phyloP scores from a whole-genome alignment of 2,113 vertebrate species.

The Fregata magnificens region DNA sequence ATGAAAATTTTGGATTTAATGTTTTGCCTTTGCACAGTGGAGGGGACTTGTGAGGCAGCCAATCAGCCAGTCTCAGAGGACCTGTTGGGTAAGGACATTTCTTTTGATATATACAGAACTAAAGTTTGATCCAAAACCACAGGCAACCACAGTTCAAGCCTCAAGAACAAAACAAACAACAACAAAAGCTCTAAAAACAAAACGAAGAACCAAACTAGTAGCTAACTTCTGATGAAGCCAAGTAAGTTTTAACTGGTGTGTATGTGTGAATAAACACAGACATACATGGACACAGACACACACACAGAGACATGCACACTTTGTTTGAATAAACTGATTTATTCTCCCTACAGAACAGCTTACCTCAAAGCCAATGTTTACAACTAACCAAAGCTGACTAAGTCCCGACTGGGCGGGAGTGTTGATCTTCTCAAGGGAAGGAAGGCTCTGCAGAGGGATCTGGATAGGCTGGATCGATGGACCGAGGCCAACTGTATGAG shows the following conservation, averaged over 20 bases:
- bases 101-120: not conserved
- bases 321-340: not conserved
- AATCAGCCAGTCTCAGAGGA: not conserved
- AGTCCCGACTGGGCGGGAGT: no score
- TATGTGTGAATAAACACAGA: not conserved
- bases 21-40: not conserved
- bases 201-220: not conserved
- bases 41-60: not conserved
- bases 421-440: no score
- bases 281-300: not conserved
- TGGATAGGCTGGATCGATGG: no score
- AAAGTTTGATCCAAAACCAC: not conserved
- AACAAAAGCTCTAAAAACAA: not conserved
- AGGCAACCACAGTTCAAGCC: not conserved
- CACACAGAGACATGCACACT: not conserved
- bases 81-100: not conserved
- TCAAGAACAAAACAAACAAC: not conserved
- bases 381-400: not conserved
- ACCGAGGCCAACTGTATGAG: no score
- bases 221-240: not conserved
- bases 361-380: not conserved
- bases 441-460: no score
- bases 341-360: not conserved
- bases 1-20: not conserved
- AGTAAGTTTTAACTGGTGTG: not conserved